Conservation (phyloP, 1,140 invertebrate species). For the Armadillidium nasatum region DNA sequence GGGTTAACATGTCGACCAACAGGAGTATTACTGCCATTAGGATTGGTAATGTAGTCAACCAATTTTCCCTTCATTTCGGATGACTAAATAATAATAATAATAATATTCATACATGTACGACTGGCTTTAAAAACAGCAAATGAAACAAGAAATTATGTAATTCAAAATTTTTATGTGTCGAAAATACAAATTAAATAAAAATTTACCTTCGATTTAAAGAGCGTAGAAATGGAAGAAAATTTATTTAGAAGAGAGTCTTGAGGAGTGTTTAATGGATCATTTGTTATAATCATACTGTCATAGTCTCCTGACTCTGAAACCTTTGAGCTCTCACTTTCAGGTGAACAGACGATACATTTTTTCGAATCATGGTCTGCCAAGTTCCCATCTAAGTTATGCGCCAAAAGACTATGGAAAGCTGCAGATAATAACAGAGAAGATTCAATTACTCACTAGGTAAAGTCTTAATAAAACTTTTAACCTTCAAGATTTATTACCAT, state of each 20-base stretch:
- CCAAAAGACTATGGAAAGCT: conserved; percentile 48
- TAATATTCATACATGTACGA: no score
- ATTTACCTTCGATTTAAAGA: conserved; percentile 12
- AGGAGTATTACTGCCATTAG: conserved; percentile 58
- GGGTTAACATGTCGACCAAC: conserved; percentile 51
- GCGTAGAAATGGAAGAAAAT: no score
- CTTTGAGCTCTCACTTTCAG: background rate
- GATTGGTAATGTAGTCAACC: conserved; percentile 89
- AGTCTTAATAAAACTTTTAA: background rate
- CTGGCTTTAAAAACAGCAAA: no score
- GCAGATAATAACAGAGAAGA: background rate
- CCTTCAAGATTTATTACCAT: background rate
- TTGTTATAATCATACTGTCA: no score
- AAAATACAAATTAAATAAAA: no score
- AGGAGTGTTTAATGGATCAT: no score
- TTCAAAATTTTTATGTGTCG: no score
- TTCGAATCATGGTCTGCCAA: conserved; percentile 48
- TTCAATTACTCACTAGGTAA: no score
- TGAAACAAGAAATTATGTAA: no score
- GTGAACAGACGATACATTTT: conserved; percentile 45
- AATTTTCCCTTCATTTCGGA: conserved; percentile 88
- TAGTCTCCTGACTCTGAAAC: no score
- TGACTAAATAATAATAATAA: no score
- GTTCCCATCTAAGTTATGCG: conserved; percentile 34
- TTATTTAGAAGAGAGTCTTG: no score